These are phyloP conservation scores for Odontomyia ornata DNA, from an alignment of 2,888 invertebrate species.

Conservation along the genomic window DNA sequence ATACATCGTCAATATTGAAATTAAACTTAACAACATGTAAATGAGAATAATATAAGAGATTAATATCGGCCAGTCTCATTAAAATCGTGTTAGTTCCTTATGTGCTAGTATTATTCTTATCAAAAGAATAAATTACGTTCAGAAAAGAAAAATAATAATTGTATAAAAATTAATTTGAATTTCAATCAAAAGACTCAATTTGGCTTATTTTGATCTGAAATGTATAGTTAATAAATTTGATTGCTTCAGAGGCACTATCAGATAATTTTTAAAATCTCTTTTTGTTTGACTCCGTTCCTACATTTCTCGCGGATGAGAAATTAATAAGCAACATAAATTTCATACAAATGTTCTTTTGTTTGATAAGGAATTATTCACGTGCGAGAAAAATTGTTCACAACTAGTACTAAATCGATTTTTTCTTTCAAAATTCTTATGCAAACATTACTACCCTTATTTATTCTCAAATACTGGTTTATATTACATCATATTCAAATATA, in stretches of 20 bases:
- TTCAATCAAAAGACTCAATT: neutral
- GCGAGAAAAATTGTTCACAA: neutral
- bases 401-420: neutral
- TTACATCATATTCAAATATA: neutral
- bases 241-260: too few species aligned
- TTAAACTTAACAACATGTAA: constrained; percentile 5
- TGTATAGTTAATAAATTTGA: too few species aligned
- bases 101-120: neutral
- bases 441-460: constrained; percentile 10
- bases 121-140: too few species aligned
- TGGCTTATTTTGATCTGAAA: neutral
- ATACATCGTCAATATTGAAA: neutral
- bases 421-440: neutral
- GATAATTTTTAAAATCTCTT: too few species aligned
- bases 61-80: constrained; percentile 1
- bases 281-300: too few species aligned
- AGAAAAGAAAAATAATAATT: neutral
- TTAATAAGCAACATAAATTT: too few species aligned
- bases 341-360: too few species aligned
- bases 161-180: neutral
- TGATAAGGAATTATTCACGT: neutral
- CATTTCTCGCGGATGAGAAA: too few species aligned
- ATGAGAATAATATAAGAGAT: constrained; percentile 13
- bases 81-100: neutral
- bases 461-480: constrained; percentile 7